Percentiles rank a stretch among this genome's conserved stretches.
phyloP scores from a whole-genome alignment of 2,797 vertebrate genomes.

The Micromesistius poutassou region DNA sequence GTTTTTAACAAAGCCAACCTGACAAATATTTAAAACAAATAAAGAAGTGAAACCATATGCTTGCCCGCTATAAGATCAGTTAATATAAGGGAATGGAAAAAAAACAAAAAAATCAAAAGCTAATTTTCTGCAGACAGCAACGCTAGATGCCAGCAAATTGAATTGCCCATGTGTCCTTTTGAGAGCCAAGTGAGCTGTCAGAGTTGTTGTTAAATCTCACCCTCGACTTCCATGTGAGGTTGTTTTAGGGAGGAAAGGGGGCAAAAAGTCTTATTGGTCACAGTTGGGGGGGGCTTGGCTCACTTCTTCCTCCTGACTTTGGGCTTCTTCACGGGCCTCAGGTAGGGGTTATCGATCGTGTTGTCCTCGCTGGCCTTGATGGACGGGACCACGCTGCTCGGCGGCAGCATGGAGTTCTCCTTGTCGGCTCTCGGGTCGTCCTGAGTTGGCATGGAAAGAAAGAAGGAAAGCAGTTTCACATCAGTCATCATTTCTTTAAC shows the following conservation, averaged over 20 bases:
- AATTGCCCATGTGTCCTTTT: not conserved
- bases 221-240: not conserved
- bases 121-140: not conserved
- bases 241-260: not conserved
- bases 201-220: not conserved
- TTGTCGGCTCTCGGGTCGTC: slow-evolving; percentile 89
- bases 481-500: not conserved
- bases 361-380: slow-evolving; percentile 85
- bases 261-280: not conserved
- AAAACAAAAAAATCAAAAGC: not conserved
- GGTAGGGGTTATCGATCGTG: slow-evolving; percentile 94
- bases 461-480: not conserved
- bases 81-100: not conserved
- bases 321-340: slow-evolving; percentile 94
- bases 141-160: not conserved
- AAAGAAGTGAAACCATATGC: not conserved
- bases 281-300: slow-evolving; percentile 29
- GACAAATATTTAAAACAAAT: not conserved
- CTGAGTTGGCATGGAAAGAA: slow-evolving; percentile 60
- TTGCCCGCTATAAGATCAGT: not conserved
- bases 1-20: not conserved
- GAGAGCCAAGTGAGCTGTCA: not conserved
- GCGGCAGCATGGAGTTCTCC: slow-evolving; percentile 89
- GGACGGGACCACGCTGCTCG: slow-evolving; percentile 76
- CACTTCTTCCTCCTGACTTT: slow-evolving; percentile 98